Conservation (phyloP, 2,888 invertebrate genomes). For the Archips xylosteana region DNA sequence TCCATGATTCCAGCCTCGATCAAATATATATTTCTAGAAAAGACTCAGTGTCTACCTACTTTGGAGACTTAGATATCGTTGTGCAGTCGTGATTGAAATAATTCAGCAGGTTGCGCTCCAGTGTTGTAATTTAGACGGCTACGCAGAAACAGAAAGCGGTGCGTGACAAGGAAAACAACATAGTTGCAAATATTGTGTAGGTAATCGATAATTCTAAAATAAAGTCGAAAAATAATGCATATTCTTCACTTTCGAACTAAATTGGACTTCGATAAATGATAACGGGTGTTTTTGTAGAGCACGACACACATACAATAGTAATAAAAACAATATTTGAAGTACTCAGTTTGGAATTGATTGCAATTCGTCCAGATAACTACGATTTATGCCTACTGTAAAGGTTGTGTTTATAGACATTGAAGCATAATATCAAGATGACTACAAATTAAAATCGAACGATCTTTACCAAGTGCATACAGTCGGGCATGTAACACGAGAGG, state of each 20-base stretch:
- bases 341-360: neutral
- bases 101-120: neutral
- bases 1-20: no score
- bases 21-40: neutral
- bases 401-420: neutral
- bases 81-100: constrained; percentile 6
- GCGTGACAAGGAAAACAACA: constrained; percentile 2
- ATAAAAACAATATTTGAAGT: neutral
- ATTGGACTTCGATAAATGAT: neutral
- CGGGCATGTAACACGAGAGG: constrained; percentile 2
- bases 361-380: neutral
- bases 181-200: neutral
- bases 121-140: neutral
- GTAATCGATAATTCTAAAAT: neutral
- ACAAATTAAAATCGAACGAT: neutral
- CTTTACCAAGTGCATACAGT: neutral
- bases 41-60: neutral
- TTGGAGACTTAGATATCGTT: neutral
- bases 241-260: neutral
- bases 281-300: neutral
- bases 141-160: constrained; percentile 2
- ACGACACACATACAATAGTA: neutral
- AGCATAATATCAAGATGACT: neutral
- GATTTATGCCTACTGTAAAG: neutral
- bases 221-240: neutral